Evolutionary conservation across 2,888 invertebrate genomes (phyloP).

Genomic region (Cephus spinipes): DNA sequence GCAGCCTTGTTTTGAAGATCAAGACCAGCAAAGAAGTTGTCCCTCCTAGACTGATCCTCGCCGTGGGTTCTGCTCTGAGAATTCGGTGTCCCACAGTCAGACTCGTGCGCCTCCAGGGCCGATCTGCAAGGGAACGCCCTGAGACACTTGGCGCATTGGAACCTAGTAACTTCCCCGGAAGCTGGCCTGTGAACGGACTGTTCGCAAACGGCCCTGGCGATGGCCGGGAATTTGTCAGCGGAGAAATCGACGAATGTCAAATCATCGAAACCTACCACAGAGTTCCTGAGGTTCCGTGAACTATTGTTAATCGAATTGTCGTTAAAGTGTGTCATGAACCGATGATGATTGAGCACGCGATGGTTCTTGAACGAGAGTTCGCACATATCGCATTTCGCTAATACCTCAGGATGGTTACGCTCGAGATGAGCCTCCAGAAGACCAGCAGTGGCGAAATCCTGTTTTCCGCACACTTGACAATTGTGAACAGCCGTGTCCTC

Average conservation of each 20-base stretch:
- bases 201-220: constrained; percentile 81
- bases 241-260: constrained; percentile 84
- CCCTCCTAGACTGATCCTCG: constrained; percentile 73
- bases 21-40: constrained; percentile 85
- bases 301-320: constrained; percentile 47
- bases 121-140: constrained; percentile 79
- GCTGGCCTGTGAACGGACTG: constrained; percentile 73
- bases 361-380: constrained; percentile 80
- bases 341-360: constrained; percentile 78
- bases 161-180: constrained; percentile 71
- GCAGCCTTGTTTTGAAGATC: constrained; percentile 80
- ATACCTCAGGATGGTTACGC: constrained; percentile 74
- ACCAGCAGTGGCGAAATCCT: constrained; percentile 72
- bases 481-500: constrained; percentile 37
- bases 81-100: constrained; percentile 72
- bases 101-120: constrained; percentile 77
- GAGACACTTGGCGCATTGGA: constrained; percentile 78
- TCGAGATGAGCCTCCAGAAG: constrained; percentile 76
- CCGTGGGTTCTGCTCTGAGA: constrained; percentile 73
- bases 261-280: constrained; percentile 77
- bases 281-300: constrained; percentile 60
- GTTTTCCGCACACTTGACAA: constrained; percentile 75
- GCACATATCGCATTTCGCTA: constrained; percentile 80
- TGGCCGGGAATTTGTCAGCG: constrained; percentile 81
- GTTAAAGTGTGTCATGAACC: constrained; percentile 71